Base-by-base conservation (phyloP, 2,797 vertebrate genomes). In the Sebastes goodei region DNA sequence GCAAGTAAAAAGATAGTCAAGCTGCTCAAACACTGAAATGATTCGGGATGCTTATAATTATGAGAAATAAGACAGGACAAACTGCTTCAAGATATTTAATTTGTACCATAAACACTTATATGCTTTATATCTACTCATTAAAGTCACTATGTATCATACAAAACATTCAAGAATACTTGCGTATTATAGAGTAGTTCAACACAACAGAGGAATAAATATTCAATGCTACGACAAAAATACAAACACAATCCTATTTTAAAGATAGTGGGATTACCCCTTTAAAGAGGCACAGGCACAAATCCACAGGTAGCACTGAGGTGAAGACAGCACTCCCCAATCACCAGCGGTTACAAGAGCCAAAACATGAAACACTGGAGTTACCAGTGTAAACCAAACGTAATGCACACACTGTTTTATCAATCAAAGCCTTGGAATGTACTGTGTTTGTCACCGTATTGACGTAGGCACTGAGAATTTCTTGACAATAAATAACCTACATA, bases 41-140 rank as follows among this genome's bases (percentile, higher is more conserved):
- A 55, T 10, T 6, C 8, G 7, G 11, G 32, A 27, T 56, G 10
- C 2, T 11, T 32, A 38, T 10, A 29, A 59, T 23, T 21, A 56
- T 14, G 10, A 65, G 38, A 68, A 72, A 61, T 68, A 61, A 74
- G 38, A 81, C 59, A 23, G 1, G 14, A 74, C 8, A 10, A 74
- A 85, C 61, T 92, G 91, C 88, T 93, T 93, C 56, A 91, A 68
- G 30, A 88, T 79, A 85, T 92, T 94, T 95, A 89, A 89, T 93
- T 82, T 77, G 64, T 61, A 84, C 75, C 33, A 57, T 74, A 89
- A 91, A 94, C 80, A 88, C 63, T 57, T 55, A 84, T 78, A 79
- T 85, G 42, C 42, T 72, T 2, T 69, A 33, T 67, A 84, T 71
- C 60, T 82, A 81, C 81, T 69, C 62, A 81, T 80, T 67, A 76